These are phyloP conservation scores for Nannoperca australis DNA, from an alignment of 2,797 vertebrate species.

Conservation along the genomic window DNA sequence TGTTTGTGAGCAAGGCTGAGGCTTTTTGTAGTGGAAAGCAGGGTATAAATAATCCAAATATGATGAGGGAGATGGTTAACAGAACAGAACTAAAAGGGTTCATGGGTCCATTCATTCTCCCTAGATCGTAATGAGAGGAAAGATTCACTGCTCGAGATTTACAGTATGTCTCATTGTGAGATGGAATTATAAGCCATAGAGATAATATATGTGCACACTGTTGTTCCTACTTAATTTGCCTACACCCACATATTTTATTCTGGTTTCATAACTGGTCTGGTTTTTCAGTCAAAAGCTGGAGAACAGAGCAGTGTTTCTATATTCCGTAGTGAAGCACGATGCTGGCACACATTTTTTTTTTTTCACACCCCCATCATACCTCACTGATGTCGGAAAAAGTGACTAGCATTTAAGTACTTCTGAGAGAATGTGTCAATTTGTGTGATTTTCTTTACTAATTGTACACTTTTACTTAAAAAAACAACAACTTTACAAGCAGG, in stretches of 20 bases:
- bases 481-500: neutral
- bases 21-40: constrained; percentile 57
- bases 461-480: neutral
- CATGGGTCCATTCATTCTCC: constrained; percentile 39
- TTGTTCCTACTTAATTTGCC: constrained; percentile 10
- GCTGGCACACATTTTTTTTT: neutral
- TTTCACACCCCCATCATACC: neutral
- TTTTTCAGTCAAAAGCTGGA: constrained; percentile 21
- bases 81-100: constrained; percentile 57
- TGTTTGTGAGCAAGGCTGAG: neutral
- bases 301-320: neutral
- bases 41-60: constrained; percentile 59
- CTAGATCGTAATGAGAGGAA: constrained; percentile 31
- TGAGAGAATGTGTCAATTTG: neutral
- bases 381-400: neutral
- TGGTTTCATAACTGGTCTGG: constrained; percentile 38
- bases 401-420: neutral
- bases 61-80: constrained; percentile 48
- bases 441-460: neutral
- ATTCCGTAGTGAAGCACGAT: constrained; percentile 19
- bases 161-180: neutral
- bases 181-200: constrained; percentile 11
- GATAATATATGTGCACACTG: constrained; percentile 10
- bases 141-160: constrained; percentile 23
- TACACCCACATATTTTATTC: constrained; percentile 7